Conservation (phyloP, 2,113 vertebrate genomes). For the Lynx canadensis region DNA sequence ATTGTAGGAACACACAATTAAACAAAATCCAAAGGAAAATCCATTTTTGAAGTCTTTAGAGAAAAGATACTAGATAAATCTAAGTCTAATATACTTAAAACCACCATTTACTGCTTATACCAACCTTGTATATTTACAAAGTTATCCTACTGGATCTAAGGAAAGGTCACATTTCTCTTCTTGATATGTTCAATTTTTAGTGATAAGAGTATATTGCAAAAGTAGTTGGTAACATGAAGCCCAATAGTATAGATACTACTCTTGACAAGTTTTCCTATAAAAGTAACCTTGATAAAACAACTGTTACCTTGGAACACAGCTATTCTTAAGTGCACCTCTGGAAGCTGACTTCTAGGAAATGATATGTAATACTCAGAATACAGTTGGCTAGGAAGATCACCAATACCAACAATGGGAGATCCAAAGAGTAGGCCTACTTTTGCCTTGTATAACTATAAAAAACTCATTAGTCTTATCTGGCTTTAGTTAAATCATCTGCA, state of each 20-base stretch:
- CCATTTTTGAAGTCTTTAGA: not conserved
- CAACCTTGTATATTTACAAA: not conserved
- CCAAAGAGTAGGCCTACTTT: not conserved
- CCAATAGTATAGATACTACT: not conserved
- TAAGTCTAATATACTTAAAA: not conserved
- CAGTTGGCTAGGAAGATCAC: not conserved
- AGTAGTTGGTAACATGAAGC: not conserved
- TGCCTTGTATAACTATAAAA: not conserved
- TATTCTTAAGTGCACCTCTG: not conserved
- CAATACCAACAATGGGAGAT: not conserved
- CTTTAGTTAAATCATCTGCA: not conserved
- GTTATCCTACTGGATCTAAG: not conserved
- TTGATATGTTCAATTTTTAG: constrained; percentile 1
- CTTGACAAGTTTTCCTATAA: not conserved
- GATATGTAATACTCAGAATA: not conserved
- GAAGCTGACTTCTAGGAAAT: not conserved
- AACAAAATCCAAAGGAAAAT: not conserved
- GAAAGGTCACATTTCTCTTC: not conserved
- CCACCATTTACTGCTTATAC: not conserved
- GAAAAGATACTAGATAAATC: not conserved
- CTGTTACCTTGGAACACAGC: not conserved
- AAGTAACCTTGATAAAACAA: not conserved
- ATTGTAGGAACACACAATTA: not conserved
- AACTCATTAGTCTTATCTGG: not conserved
- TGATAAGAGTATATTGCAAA: not conserved